phyloP scores from a whole-genome alignment of 2,113 vertebrate species.

The Lanius ludovicianus region DNA sequence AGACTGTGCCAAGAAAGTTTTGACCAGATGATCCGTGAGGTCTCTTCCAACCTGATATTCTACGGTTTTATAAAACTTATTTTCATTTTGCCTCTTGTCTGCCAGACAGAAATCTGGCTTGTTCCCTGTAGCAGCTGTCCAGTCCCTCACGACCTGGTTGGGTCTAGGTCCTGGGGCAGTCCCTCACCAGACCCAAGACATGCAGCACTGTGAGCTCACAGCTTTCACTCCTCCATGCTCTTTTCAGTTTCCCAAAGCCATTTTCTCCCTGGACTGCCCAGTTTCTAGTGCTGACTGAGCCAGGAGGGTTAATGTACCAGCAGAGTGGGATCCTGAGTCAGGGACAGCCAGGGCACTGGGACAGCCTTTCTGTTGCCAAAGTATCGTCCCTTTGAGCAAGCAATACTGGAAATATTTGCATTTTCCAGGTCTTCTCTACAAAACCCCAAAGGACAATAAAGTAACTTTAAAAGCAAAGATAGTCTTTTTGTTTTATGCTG shows the following conservation, averaged over 20 bases:
- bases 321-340: background rate
- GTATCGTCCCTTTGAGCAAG: rapidly evolving
- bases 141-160: background rate
- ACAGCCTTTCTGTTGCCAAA: background rate
- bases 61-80: background rate
- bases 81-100: background rate
- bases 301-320: background rate
- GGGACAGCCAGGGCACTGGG: background rate
- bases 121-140: background rate
- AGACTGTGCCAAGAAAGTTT: rapidly evolving
- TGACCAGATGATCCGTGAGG: background rate
- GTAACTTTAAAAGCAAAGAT: background rate
- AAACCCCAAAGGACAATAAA: background rate
- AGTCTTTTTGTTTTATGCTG: background rate
- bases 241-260: background rate
- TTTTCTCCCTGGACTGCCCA: background rate
- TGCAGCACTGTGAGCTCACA: background rate
- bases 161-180: background rate
- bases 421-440: background rate
- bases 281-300: background rate
- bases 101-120: background rate
- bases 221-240: background rate
- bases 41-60: background rate
- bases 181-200: too few relatives aligned
- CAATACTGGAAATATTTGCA: background rate